Evolutionary conservation across 2,113 vertebrate species (phyloP), one percentile per base, ranked within the genome.

Genomic region (Notothenia rossii): DNA sequence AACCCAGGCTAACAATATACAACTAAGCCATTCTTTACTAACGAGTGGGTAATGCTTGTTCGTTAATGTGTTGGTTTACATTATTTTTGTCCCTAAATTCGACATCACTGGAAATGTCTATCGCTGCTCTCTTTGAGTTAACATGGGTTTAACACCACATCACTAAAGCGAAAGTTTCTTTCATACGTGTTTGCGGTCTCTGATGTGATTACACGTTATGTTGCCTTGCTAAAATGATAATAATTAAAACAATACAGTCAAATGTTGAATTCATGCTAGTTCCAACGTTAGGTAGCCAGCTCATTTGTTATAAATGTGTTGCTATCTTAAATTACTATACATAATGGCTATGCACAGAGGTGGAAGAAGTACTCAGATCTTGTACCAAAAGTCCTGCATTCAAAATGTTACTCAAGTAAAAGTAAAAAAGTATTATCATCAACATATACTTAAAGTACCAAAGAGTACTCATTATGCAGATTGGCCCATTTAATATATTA

Each of bases 1-100:
- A 60, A 20, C 8, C 7, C 3, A 10, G 56, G 22, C 53, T 46
- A 33, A 36, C 51, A 40, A 55, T 18, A 20, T 46, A 36, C 67
- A 55, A 43, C 7, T 65, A 76, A 69, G 71, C 64, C 29, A 11
- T 17, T 36, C 20, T 58, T 10, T 40, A 64, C 22, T 13, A 5
- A 60, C 10, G 20, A 50, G 70, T 22, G 58, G 22, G 45, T 20
- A 4, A 2, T 36, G 8, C 60, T 53, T 51, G 76, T 72, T 81
- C 13, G 29, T 36, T 53, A 53, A 7, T 60, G 51, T 60, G 80
- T 87, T 86, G 88, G 88, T 90, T 90, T 85, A 91, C 89, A 78
- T 86, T 15, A 2, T 50, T 69, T 45, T 60, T n/a, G 51, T 66
- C 1, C 7, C 69, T 68, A 60, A 17, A 64, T 40, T 25, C 66